Base-by-base conservation (phyloP, 2,888 invertebrate genomes). In the Leptinotarsa rubiginosa region DNA sequence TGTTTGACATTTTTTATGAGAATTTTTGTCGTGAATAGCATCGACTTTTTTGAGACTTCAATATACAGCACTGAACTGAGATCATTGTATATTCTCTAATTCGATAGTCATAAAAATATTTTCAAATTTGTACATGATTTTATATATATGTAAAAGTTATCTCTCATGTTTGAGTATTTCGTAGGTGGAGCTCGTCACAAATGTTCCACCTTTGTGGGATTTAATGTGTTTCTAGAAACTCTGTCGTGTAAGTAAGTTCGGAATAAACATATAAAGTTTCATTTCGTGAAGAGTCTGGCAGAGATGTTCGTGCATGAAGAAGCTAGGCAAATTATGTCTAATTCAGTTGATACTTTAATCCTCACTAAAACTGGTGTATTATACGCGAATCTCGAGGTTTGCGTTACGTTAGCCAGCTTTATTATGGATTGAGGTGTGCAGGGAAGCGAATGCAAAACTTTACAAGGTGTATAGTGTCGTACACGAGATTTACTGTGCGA, bases 271-370 rank as follows among this genome's bases (percentile, higher is more conserved):
- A 41, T 41, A 31, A 62, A 62, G 62, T 62, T 62, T 62, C 62
- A 41, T 62, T 22, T 22, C 4, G 20, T 41, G 62, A 62, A 62
- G 31, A 62, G n/a, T 62, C 31, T 41, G 59, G 13, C 56, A 49
- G 47, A 56, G 66, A 72, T 47, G 49, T 67, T 67, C 54, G 22
- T 13, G 72, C 72, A 54, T 67, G 67, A 72, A 50, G 66, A 67
- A 72, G 50, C 72, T 66, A 67, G 52, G 72, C 72, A 56, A 72
- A 72, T 72, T 72, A 72, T 59, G 20, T 72, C 67, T 72, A 65
- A 72, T 72, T 72, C 50, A 72, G 72, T 72, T 72, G 67, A 72
- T 72, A 72, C 65, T 72, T 72, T 72, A 67, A 72, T 66, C 47
- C 47, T 20, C 41, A 72, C 56, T 72, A 56, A 72, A 72, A 66